Base-by-base conservation (phyloP, 2,113 vertebrate species). In the Ancistrus triradiatus region DNA sequence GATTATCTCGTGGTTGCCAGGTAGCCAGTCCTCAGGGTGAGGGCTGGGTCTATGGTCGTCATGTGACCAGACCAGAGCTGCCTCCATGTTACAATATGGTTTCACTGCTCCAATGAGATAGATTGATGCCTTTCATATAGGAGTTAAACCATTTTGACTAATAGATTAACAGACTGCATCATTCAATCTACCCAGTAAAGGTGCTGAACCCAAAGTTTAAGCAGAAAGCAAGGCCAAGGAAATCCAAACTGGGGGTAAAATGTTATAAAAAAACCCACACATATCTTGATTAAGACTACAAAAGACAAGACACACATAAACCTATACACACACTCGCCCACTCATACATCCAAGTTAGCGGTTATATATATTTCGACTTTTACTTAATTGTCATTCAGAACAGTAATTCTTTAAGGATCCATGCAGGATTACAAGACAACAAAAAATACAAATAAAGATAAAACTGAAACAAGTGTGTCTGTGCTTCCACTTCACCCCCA, bases 391-490 rank as follows among this genome's bases (percentile, higher is more conserved):
- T 79, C 72, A 51, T 50, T 53, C 31, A 49, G 55, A 70, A 75
- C 68, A 65, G 68, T 61, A 59, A 77, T 76, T 78, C 47, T 48
- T 68, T 17, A 57, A 56, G 51, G 47, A 77, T 84, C n/a, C 87
- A 89, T 89, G 86, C 87, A 87, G 76, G 79, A 85, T 74, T 79
- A 79, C 52, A n/a, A n/a, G n/a, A n/a, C n/a, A n/a, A 85, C 78
- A 78, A 70, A 81, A 63, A 74, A 77, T 82, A 69, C 43, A 73
- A 69, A 74, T 78, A 78, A 46, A 63, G 37, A 37, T 48, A 69
- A 49, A 68, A 74, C 78, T 52, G 49, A 66, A 81, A 74, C 60
- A 63, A 62, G 70, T 74, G 59, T 21, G 19, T 47, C 18, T 38
- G 31, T 53, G 48, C 11, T 52, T 42, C 11, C 21, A n/a, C 57